These are phyloP conservation scores for Tetranychus piercei DNA, from an alignment of 2,888 invertebrate genomes.

Conservation along the genomic window DNA sequence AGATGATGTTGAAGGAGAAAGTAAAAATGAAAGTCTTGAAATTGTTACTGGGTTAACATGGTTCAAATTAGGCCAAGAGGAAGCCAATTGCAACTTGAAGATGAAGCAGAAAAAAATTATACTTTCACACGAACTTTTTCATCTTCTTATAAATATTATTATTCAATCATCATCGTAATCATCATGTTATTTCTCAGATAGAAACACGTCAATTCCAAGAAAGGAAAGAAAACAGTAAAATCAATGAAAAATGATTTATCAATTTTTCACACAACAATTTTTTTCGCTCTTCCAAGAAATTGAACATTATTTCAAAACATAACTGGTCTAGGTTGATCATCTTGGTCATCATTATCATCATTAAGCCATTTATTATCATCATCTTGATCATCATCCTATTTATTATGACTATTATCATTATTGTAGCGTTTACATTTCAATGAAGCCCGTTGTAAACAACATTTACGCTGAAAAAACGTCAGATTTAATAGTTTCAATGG, in stretches of 20 bases:
- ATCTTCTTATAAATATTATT: background rate
- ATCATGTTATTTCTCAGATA: no score
- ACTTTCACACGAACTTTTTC: background rate
- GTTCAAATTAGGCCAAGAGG: background rate
- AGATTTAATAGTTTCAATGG: background rate
- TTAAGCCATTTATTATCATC: background rate
- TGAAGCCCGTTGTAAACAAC: background rate
- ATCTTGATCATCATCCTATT: background rate
- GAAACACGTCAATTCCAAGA: no score
- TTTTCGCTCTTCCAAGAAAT: no score
- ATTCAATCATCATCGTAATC: background rate
- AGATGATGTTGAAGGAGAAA: background rate
- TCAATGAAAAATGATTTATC: no score
- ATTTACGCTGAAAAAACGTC: background rate
- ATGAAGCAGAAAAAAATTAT: background rate
- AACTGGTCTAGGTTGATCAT: no score
- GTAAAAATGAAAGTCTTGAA: background rate
- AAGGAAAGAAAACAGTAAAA: no score
- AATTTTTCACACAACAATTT: no score
- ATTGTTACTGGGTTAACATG: background rate
- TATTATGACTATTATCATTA: background rate
- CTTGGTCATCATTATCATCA: no score
- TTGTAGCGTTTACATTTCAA: background rate
- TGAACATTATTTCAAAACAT: no score
- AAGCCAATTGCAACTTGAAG: background rate